Evolutionary conservation across 2,888 invertebrate species (phyloP).

Genomic region (Lycophotia porphyrea): DNA sequence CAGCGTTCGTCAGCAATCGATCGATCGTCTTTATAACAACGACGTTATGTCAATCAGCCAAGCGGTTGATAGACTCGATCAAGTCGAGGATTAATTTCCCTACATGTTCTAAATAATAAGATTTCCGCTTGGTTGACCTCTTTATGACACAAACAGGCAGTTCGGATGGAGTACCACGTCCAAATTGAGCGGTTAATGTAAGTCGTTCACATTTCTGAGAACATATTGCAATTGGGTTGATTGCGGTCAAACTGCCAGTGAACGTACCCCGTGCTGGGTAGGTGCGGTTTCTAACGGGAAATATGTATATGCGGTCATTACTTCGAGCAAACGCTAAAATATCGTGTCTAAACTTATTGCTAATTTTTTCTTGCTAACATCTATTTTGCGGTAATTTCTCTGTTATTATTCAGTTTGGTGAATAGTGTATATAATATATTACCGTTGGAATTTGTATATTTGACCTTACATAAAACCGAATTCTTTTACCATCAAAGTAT

Average conservation of each 20-base stretch:
- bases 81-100: conserved; percentile 11
- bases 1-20: conserved; percentile 1
- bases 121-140: conserved; percentile 12
- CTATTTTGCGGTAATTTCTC: conserved; percentile 17
- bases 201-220: conserved; percentile 62
- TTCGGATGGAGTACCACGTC: conserved; percentile 29
- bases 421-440: conserved; percentile 1
- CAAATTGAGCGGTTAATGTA: conserved; percentile 39
- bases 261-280: conserved; percentile 50
- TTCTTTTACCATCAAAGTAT: not conserved
- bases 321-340: conserved; percentile 51
- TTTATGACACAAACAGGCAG: conserved; percentile 30
- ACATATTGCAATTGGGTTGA: conserved; percentile 64
- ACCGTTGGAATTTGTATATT: conserved; percentile 5
- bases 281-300: conserved; percentile 63
- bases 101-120: conserved; percentile 14
- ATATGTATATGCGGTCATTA: conserved; percentile 63
- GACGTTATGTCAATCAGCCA: not conserved
- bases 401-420: conserved; percentile 13
- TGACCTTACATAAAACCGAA: not conserved
- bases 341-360: conserved; percentile 35
- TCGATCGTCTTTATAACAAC: conserved; percentile 18
- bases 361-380: conserved; percentile 34
- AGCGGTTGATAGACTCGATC: conserved; percentile 8
- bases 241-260: conserved; percentile 64